Evolutionary conservation across 2,113 vertebrate species (phyloP), one percentile per base, ranked within the genome.

Genomic region (Brevimyrus niger): DNA sequence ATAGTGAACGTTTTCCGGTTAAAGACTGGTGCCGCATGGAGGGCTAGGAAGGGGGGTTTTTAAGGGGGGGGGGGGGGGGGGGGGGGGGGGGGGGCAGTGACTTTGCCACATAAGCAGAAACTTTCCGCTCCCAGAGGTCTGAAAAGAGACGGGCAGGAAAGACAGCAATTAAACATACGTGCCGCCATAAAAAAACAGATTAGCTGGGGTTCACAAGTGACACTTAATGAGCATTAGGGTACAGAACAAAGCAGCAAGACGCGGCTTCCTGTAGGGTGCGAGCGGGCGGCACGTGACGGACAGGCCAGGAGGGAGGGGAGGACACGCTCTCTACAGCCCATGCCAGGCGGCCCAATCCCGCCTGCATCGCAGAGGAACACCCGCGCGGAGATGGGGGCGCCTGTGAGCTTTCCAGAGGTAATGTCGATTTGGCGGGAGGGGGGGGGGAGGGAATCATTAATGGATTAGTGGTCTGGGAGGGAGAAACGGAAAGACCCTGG

Each of bases 91-190:
- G 31, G 23, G 42, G 44, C 44, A 47, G 21, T 6, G 82, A 46
- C 21, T 47, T 47, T 21, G 85, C 85, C 85, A 53, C 50, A 90
- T 76, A 61, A 89, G 89, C 51, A 86, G 69, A 90, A 92, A 93
- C 92, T 94, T 92, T 91, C 91, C 21, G 3, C 17, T 50, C 83
- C n/a, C 27, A 35, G 44, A 85, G 23, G 44, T 11, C 19, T 50
- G 11, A 88, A 50, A 76, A 88, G 9, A 19, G 55, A 55, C 2
- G 5, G 27, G 3, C 10, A 13, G 61, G 61, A 69, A 27, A 31
- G n/a, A 13, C 61, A 4, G 61, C 19, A 31, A 35, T 86, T 50
- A 86, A 27, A 50, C 17, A 4, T 42, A 80, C 47, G 50, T 6
- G 8, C n/a, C 4, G 0, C 17, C 55, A n/a, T 61, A 35, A 21